Evolutionary conservation across 1,140 invertebrate species (phyloP).

Genomic region (Heliconius himera): DNA sequence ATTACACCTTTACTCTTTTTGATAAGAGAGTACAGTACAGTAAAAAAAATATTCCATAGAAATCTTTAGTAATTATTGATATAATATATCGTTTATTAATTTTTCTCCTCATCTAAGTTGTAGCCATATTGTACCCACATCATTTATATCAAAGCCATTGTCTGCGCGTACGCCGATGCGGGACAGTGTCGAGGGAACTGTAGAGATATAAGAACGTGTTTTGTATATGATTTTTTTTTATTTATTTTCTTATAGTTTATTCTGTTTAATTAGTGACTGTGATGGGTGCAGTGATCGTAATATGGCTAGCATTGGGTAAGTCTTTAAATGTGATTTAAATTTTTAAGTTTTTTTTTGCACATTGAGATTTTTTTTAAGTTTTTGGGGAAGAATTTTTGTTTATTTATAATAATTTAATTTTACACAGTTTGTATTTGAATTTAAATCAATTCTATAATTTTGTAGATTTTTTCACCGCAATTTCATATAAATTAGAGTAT

Average conservation of each 20-base stretch:
- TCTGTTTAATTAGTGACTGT: constrained; percentile 41
- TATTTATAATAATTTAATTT: no score
- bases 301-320: constrained; percentile 45
- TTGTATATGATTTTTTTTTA: constrained; percentile 37
- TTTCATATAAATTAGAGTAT: no score
- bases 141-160: constrained; percentile 13
- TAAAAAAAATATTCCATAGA: no score
- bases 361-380: no score
- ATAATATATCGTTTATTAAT: not conserved
- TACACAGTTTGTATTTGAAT: no score
- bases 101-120: not conserved
- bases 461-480: no score
- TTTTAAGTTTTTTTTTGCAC: not conserved
- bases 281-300: constrained; percentile 31
- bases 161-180: constrained; percentile 45
- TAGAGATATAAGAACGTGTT: constrained; percentile 43
- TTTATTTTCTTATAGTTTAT: constrained; percentile 31
- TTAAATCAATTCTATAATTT: no score
- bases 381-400: not conserved
- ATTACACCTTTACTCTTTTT: no score
- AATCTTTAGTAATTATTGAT: no score
- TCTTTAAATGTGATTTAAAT: not conserved
- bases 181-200: constrained; percentile 46
- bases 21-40: no score
- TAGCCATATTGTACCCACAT: not conserved